Percentiles rank a stretch among this genome's conserved stretches.
phyloP scores from a whole-genome alignment of 2,888 invertebrate species.

The Schrankia costaestrigalis region DNA sequence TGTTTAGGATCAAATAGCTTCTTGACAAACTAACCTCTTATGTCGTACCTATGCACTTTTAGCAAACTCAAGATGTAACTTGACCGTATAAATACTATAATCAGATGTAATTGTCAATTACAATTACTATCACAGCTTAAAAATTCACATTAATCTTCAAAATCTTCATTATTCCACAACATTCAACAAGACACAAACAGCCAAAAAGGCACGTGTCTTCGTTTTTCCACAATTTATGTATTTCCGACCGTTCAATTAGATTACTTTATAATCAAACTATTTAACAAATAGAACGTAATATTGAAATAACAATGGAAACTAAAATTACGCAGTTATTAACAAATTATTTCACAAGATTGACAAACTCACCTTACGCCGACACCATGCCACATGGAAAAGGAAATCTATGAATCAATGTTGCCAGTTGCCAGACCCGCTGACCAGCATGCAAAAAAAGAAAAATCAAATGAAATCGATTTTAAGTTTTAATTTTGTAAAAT shows the following conservation, averaged over 20 bases:
- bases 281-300: conserved; percentile 8
- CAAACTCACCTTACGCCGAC: conserved; percentile 75
- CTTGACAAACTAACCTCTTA: conserved; percentile 24
- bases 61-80: too few species aligned
- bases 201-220: conserved; percentile 24
- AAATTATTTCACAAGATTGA: conserved; percentile 44
- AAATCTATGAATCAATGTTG: conserved; percentile 26
- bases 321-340: conserved; percentile 33
- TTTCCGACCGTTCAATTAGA: conserved; percentile 4
- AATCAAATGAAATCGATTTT: neutral
- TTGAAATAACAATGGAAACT: conserved; percentile 9
- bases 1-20: conserved; percentile 47
- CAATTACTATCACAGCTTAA: too few species aligned
- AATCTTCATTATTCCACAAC: conserved; percentile 6
- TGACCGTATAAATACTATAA: too few species aligned
- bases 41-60: neutral
- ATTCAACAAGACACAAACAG: conserved; percentile 3
- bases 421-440: conserved; percentile 2
- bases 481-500: too few species aligned
- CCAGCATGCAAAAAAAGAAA: neutral
- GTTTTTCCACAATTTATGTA: conserved; percentile 3
- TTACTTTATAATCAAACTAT: conserved; percentile 1
- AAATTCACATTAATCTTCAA: too few species aligned
- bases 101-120: too few species aligned
- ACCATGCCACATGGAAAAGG: conserved; percentile 79